These are phyloP conservation scores for Harpalus rufipes DNA, from an alignment of 2,888 invertebrate genomes.

Conservation along the genomic window DNA sequence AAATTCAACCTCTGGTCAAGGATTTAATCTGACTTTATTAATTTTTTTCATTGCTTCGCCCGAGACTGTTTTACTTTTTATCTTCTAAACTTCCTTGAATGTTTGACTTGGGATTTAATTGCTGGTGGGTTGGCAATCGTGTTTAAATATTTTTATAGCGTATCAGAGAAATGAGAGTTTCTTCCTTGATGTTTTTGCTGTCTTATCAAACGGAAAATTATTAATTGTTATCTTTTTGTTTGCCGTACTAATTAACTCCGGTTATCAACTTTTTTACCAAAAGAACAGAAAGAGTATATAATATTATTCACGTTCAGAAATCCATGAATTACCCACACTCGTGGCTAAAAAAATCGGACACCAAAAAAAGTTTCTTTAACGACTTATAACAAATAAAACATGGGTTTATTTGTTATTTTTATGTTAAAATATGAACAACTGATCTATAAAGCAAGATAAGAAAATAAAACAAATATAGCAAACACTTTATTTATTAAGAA, in stretches of 20 bases:
- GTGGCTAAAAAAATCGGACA: too few relatives aligned
- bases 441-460: too few relatives aligned
- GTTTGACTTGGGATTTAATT: slow-evolving; percentile 48
- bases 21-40: slow-evolving; percentile 41
- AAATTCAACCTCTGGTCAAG: slow-evolving; percentile 17
- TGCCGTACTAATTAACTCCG: slow-evolving; percentile 21
- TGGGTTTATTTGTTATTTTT: too few relatives aligned
- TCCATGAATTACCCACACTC: too few relatives aligned
- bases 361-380: too few relatives aligned
- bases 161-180: slow-evolving; percentile 11
- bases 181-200: slow-evolving; percentile 18
- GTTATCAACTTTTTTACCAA: not conserved
- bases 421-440: too few relatives aligned
- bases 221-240: slow-evolving; percentile 41
- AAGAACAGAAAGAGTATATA: too few relatives aligned
- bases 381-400: too few relatives aligned
- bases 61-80: slow-evolving; percentile 41
- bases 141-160: slow-evolving; percentile 45
- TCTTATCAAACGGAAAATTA: slow-evolving; percentile 40
- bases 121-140: slow-evolving; percentile 40
- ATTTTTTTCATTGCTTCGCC: slow-evolving; percentile 15
- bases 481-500: too few relatives aligned
- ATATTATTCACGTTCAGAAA: too few relatives aligned
- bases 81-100: slow-evolving; percentile 18
- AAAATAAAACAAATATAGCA: too few relatives aligned